phyloP scores from a whole-genome alignment of 2,113 vertebrate genomes.

The Prunella himalayana region DNA sequence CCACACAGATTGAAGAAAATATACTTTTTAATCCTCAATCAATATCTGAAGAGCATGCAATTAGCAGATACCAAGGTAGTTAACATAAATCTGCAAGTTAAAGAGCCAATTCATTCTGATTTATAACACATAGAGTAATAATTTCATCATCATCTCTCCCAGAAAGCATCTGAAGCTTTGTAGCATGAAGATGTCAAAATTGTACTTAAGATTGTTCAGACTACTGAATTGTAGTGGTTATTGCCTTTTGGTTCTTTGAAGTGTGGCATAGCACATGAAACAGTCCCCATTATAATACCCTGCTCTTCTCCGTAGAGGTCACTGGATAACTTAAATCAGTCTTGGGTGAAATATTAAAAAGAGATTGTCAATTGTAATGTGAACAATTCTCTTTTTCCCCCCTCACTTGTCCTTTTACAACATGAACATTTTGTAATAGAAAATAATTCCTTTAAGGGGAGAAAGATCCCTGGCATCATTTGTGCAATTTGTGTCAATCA shows the following conservation, averaged over 20 bases:
- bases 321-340: slow-evolving; percentile 56
- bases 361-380: slow-evolving; percentile 55
- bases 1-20: slow-evolving; percentile 70
- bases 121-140: slow-evolving; percentile 65
- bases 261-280: slow-evolving; percentile 20
- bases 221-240: slow-evolving; percentile 14
- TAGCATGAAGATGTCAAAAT: slow-evolving; percentile 58
- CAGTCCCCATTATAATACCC: slow-evolving; percentile 13
- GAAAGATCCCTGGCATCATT: slow-evolving; percentile 41
- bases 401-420: slow-evolving; percentile 40
- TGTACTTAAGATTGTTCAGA: slow-evolving; percentile 47
- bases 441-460: slow-evolving; percentile 29
- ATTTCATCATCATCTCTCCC: slow-evolving; percentile 55
- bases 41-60: slow-evolving; percentile 70
- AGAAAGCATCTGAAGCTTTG: slow-evolving; percentile 53
- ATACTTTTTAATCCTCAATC: slow-evolving; percentile 75
- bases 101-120: slow-evolving; percentile 70
- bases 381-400: background rate
- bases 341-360: slow-evolving; percentile 64
- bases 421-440: slow-evolving; percentile 49
- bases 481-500: slow-evolving; percentile 59
- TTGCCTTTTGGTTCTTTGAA: slow-evolving; percentile 40
- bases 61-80: slow-evolving; percentile 71
- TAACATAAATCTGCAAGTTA: slow-evolving; percentile 78
- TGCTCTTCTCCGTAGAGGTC: slow-evolving; percentile 40